Conservation (phyloP, 2,113 vertebrate species). For the Microcebus ravelobensis region DNA sequence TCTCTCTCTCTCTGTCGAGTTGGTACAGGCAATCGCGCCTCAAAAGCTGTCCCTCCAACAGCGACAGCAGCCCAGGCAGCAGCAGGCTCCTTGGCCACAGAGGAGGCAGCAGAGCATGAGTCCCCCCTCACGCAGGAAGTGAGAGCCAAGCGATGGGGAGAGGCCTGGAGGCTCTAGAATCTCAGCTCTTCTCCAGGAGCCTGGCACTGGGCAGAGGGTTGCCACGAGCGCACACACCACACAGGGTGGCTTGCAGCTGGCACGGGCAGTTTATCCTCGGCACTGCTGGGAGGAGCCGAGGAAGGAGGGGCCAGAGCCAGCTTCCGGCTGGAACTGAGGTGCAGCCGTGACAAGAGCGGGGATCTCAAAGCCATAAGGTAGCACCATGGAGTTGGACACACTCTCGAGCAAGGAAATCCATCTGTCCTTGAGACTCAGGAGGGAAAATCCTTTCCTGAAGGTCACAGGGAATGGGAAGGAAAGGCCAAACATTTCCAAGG, state of each 20-base stretch:
- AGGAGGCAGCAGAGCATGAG: not conserved
- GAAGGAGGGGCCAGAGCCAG: conserved; percentile 6
- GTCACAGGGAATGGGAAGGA: conserved; percentile 18
- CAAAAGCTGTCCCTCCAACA: not conserved
- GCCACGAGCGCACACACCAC: conserved; percentile 43
- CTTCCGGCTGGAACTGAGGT: conserved; percentile 27
- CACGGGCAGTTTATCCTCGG: not conserved
- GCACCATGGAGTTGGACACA: conserved; percentile 48
- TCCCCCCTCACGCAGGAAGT: not conserved
- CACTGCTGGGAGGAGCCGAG: not conserved
- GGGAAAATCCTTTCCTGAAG: conserved; percentile 58
- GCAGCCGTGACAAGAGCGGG: not conserved
- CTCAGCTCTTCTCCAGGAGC: conserved; percentile 56
- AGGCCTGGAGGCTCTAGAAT: conserved; percentile 14
- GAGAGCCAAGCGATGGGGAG: not conserved
- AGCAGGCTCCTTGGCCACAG: not conserved
- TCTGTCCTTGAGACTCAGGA: conserved; percentile 57
- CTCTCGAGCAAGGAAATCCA: conserved; percentile 57
- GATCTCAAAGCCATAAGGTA: conserved; percentile 63
- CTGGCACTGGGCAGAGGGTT: conserved; percentile 39
- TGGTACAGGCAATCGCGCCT: not conserved
- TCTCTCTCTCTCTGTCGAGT: not conserved
- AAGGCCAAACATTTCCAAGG: not conserved
- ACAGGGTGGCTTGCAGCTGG: conserved; percentile 66
- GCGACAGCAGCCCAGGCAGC: not conserved